phyloP scores from a whole-genome alignment of 2,888 invertebrate species.

The Phragmatobia fuliginosa region DNA sequence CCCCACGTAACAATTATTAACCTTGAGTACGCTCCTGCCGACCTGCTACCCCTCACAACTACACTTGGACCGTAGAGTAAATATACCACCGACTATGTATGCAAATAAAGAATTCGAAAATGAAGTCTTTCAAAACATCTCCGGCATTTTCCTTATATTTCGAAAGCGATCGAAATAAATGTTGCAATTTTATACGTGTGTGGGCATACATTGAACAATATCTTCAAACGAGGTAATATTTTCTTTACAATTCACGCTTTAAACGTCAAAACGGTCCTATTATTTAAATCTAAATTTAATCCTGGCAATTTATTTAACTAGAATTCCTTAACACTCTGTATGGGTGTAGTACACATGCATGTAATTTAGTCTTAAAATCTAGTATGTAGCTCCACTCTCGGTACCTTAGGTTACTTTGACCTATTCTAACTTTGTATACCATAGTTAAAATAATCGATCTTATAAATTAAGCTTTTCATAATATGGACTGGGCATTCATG shows the following conservation, averaged over 20 bases:
- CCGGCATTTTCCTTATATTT: neutral
- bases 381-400: too few species aligned
- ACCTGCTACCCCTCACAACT: too few species aligned
- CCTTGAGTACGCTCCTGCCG: too few species aligned
- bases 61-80: too few species aligned
- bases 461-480: too few species aligned
- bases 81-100: too few species aligned
- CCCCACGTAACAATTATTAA: too few species aligned
- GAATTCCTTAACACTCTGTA: slow-evolving; percentile 2
- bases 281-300: slow-evolving; percentile 2
- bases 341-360: neutral
- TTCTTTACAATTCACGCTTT: neutral
- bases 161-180: neutral
- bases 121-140: neutral
- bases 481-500: too few species aligned
- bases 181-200: slow-evolving; percentile 1
- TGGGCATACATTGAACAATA: slow-evolving; percentile 6
- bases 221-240: slow-evolving; percentile 4
- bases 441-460: neutral
- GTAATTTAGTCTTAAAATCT: slow-evolving; percentile 1
- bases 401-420: neutral
- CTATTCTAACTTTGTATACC: neutral
- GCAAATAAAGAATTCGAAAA: neutral
- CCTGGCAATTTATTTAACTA: slow-evolving; percentile 10
- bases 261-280: neutral